These are phyloP conservation scores for Ardeotis arabs DNA, from an alignment of 2,113 vertebrate species.

Conservation along the genomic window DNA sequence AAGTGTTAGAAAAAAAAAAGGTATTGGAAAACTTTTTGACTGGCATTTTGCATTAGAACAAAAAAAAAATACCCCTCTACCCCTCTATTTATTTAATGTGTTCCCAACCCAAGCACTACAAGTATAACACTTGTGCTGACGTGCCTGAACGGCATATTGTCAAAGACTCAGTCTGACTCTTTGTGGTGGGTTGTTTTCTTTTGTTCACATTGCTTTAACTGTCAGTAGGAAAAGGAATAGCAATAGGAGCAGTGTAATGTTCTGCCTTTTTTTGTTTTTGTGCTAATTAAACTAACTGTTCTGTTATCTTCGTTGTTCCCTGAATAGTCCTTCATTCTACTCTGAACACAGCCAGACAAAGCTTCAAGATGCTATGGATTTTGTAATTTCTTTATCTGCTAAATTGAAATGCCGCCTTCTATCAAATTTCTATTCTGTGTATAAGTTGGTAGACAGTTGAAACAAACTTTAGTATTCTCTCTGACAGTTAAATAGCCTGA, in stretches of 20 bases:
- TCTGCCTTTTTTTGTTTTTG: background rate
- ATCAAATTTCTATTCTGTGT: background rate
- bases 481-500: background rate
- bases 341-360: background rate
- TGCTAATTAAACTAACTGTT: background rate
- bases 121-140: background rate
- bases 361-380: background rate
- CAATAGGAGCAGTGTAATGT: background rate
- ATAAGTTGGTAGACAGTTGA: background rate
- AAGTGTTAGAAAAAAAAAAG: background rate
- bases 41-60: background rate
- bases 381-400: background rate
- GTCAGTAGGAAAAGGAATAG: background rate
- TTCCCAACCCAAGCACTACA: background rate
- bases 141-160: background rate
- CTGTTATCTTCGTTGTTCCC: background rate
- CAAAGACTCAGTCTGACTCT: background rate
- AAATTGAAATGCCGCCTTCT: background rate
- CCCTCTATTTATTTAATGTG: background rate
- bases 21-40: background rate
- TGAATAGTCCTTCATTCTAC: background rate
- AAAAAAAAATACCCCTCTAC: background rate
- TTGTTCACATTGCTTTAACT: background rate
- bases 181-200: background rate
- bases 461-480: background rate